Evolutionary conservation across 2,113 vertebrate species (phyloP).

Genomic region (Zingel zingel): DNA sequence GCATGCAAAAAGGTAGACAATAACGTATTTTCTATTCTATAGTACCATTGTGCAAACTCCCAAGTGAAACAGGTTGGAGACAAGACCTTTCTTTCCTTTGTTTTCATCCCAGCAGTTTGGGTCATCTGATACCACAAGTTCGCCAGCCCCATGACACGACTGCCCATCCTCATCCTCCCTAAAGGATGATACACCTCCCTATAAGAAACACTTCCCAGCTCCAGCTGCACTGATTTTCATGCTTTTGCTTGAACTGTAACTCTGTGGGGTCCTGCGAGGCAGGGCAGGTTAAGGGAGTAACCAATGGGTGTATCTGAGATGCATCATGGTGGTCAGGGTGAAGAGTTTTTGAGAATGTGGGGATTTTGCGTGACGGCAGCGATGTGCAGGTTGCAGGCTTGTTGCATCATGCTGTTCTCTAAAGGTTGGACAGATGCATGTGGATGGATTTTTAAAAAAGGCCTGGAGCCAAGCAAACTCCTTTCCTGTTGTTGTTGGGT

Average conservation of each 20-base stretch:
- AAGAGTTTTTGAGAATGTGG: slow-evolving; percentile 9
- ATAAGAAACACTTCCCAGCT: background rate
- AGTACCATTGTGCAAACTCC: too few species aligned
- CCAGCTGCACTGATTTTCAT: background rate
- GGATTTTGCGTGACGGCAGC: slow-evolving; percentile 35
- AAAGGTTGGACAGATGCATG: slow-evolving; percentile 50
- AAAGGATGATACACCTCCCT: background rate
- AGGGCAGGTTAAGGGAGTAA: slow-evolving; percentile 2
- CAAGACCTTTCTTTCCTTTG: background rate
- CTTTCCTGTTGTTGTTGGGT: slow-evolving; percentile 74
- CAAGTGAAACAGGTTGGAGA: background rate
- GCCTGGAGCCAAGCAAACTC: slow-evolving; percentile 53
- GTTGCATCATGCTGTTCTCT: slow-evolving; percentile 74
- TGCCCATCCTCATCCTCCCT: slow-evolving; percentile 13
- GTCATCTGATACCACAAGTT: slow-evolving; percentile 22
- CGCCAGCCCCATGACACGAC: slow-evolving; percentile 23
- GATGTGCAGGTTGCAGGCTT: slow-evolving; percentile 56
- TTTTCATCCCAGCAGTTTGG: slow-evolving; percentile 5
- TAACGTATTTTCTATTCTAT: too few species aligned
- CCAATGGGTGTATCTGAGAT: background rate
- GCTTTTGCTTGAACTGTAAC: background rate
- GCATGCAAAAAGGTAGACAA: too few species aligned
- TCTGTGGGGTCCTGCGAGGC: background rate
- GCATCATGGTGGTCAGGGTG: background rate
- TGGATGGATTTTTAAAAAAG: slow-evolving; percentile 55